Conservation (phyloP, 1,140 invertebrate species). For the Temnothorax longispinosus region DNA sequence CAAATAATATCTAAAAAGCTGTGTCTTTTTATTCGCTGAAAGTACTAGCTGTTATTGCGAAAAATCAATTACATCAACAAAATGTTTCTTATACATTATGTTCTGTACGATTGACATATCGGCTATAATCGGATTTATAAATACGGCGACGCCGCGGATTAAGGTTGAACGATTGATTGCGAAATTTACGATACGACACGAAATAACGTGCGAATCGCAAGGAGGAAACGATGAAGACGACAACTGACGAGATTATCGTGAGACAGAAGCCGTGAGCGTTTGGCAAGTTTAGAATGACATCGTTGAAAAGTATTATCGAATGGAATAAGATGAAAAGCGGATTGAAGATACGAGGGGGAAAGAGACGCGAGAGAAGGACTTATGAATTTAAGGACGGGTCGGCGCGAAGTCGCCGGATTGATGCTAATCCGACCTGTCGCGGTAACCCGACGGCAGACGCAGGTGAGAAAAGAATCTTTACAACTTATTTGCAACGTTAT, state of each 20-base stretch:
- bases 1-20: background rate
- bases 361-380: slow-evolving; percentile 24
- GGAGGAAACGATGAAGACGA: slow-evolving; percentile 13
- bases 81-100: background rate
- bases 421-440: slow-evolving; percentile 71
- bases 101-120: background rate
- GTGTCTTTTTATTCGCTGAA: background rate
- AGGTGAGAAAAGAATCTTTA: slow-evolving; percentile 62
- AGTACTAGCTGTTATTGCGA: background rate
- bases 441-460: slow-evolving; percentile 39
- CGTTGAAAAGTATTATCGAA: slow-evolving; percentile 48
- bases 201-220: slow-evolving; percentile 11
- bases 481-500: slow-evolving; percentile 70
- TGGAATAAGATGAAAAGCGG: slow-evolving; percentile 20
- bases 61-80: background rate
- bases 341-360: background rate
- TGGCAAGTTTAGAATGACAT: slow-evolving; percentile 54
- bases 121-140: slow-evolving; percentile 27
- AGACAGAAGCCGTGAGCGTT: background rate
- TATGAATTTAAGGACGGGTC: slow-evolving; percentile 57
- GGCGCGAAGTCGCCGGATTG: slow-evolving; percentile 67
- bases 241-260: slow-evolving; percentile 52
- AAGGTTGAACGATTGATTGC: slow-evolving; percentile 13
- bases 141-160: slow-evolving; percentile 18
- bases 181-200: slow-evolving; percentile 25